A percentile compares a stretch with the other conserved stretches of the same genome.
These are phyloP conservation scores for Genyomyrus donnyi DNA, from an alignment of 2,113 vertebrate species.

Conservation along the genomic window DNA sequence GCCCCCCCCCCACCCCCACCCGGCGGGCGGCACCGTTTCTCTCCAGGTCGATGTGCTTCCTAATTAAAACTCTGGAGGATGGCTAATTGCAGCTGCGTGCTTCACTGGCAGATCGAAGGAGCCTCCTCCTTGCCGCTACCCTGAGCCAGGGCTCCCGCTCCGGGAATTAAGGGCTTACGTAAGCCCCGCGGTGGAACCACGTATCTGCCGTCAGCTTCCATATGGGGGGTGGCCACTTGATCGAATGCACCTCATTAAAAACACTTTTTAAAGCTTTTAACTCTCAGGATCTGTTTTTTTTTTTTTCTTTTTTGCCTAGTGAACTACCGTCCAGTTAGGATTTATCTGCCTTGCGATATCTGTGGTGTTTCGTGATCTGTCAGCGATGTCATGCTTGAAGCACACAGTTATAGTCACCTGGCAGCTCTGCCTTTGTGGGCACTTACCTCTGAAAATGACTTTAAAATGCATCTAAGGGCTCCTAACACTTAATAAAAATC, in stretches of 20 bases:
- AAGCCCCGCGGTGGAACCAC: background rate
- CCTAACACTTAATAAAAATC: background rate
- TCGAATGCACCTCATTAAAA: conserved; percentile 18
- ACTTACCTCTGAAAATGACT: background rate
- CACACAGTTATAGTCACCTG: background rate
- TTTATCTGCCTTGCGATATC: background rate
- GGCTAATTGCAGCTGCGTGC: conserved; percentile 19
- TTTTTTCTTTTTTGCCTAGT: background rate
- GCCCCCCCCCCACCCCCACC: background rate
- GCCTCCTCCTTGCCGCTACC: background rate
- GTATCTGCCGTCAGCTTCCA: background rate
- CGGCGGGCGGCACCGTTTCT: background rate
- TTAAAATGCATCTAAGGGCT: background rate
- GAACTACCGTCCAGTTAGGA: background rate
- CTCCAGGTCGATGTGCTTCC: conserved; percentile 16
- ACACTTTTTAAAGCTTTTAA: conserved; percentile 11
- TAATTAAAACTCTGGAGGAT: conserved; percentile 27
- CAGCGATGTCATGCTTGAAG: background rate
- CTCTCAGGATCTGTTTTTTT: background rate
- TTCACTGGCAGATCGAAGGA: conserved; percentile 18
- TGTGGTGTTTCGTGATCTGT: background rate
- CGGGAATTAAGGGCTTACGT: conserved; percentile 20
- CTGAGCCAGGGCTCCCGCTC: conserved; percentile 13
- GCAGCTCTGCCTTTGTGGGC: background rate
- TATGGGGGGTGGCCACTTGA: background rate